phyloP scores from a whole-genome alignment of 2,113 vertebrate genomes.

The Neotragus moschatus region DNA sequence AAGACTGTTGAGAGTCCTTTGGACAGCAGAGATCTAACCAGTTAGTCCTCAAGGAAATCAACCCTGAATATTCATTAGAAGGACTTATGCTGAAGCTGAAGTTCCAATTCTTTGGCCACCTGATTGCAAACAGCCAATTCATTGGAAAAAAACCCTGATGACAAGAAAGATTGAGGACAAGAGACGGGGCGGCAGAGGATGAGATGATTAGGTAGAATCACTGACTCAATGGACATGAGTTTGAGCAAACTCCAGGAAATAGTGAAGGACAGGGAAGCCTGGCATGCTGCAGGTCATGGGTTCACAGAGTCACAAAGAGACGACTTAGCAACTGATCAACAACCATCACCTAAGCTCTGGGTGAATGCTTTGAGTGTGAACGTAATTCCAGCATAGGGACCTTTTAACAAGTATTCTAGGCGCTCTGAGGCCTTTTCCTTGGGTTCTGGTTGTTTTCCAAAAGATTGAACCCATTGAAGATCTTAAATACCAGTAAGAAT shows the following conservation, averaged over 20 bases:
- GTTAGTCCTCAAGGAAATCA: neutral
- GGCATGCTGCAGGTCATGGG: neutral
- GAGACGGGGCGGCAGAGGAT: neutral
- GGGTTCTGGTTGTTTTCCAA: neutral
- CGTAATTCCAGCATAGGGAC: neutral
- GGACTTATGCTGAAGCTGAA: neutral
- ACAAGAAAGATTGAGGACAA: neutral
- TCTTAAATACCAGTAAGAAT: neutral
- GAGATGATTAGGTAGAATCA: neutral
- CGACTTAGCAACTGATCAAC: neutral
- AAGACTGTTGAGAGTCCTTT: neutral
- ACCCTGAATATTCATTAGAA: neutral
- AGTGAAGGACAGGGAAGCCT: neutral
- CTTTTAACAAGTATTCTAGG: neutral
- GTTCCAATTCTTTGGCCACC: neutral
- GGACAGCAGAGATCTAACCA: neutral
- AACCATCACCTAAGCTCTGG: neutral
- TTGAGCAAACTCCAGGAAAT: neutral
- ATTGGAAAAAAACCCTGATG: neutral
- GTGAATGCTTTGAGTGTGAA: constrained; percentile 32
- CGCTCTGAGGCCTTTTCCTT: constrained; percentile 8
- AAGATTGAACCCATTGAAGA: neutral
- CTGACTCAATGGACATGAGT: neutral
- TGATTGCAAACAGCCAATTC: neutral
- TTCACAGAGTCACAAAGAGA: neutral